These are phyloP conservation scores for Nysson spinosus DNA, from an alignment of 2,888 invertebrate genomes.

Conservation along the genomic window DNA sequence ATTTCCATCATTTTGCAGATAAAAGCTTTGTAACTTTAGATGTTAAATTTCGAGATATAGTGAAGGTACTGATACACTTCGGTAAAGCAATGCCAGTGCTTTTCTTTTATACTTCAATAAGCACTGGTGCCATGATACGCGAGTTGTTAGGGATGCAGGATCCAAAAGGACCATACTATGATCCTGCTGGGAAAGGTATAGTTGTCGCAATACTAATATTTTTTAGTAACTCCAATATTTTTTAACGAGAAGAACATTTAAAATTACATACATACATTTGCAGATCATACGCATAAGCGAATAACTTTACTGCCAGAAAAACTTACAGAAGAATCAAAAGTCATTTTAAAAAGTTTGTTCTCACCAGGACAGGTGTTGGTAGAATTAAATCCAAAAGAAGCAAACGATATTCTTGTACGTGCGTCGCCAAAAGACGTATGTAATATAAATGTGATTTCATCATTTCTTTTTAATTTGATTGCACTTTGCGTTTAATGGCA, in stretches of 20 bases:
- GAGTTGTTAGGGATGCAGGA: conserved; percentile 85
- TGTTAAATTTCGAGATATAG: conserved; percentile 84
- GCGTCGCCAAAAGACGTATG: conserved; percentile 83
- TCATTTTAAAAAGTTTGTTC: conserved; percentile 83
- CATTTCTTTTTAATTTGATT: neutral
- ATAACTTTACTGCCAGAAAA: conserved; percentile 87
- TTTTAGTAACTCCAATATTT: too few species aligned
- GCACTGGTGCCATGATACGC: conserved; percentile 84
- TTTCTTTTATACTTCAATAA: conserved; percentile 87
- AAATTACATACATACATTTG: too few species aligned
- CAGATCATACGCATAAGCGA: conserved; percentile 84
- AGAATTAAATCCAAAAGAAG: conserved; percentile 86
- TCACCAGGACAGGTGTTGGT: conserved; percentile 79
- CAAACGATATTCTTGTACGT: conserved; percentile 88
- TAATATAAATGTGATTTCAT: conserved; percentile 11
- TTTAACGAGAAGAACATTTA: too few species aligned
- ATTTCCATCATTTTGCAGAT: conserved; percentile 49
- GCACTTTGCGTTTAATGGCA: neutral
- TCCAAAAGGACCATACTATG: conserved; percentile 77
- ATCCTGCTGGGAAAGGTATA: conserved; percentile 79
- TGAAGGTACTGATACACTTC: conserved; percentile 88
- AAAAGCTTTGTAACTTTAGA: conserved; percentile 80
- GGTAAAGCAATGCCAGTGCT: conserved; percentile 87
- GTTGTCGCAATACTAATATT: too few species aligned
- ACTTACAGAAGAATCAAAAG: conserved; percentile 83